phyloP scores from a whole-genome alignment of 2,113 vertebrate genomes.

The Brachirus orientalis region DNA sequence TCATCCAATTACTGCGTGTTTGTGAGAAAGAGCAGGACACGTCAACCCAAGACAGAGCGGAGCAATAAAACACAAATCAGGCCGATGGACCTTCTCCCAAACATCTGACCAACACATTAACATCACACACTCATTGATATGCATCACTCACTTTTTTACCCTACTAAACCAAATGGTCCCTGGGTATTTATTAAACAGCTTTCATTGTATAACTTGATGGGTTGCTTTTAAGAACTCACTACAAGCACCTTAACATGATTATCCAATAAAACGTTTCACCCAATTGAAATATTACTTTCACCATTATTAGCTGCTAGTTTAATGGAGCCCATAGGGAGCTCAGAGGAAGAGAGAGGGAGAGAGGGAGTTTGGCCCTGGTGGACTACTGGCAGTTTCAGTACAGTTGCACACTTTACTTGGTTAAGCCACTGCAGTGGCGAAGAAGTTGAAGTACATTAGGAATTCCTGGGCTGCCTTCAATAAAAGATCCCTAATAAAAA shows the following conservation, averaged over 20 bases:
- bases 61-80: conserved; percentile 75
- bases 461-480: conserved; percentile 82
- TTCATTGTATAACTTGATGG: conserved; percentile 30
- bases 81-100: conserved; percentile 60
- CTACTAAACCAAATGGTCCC: conserved; percentile 32
- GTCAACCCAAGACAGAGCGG: conserved; percentile 70
- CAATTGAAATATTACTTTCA: conserved; percentile 70
- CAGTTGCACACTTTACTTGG: conserved; percentile 69
- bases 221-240: conserved; percentile 42
- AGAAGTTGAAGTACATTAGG: conserved; percentile 75
- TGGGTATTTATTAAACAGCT: conserved; percentile 23
- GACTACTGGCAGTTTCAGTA: conserved; percentile 40
- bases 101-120: conserved; percentile 79
- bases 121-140: conserved; percentile 49
- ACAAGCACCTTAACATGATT: conserved; percentile 52
- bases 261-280: conserved; percentile 67
- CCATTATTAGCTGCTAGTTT: conserved; percentile 74
- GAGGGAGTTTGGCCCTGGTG: conserved; percentile 30
- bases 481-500: conserved; percentile 81
- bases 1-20: conserved; percentile 83
- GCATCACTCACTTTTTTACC: conserved; percentile 27
- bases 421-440: conserved; percentile 79
- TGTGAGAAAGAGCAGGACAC: conserved; percentile 84
- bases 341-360: conserved; percentile 7
- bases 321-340: conserved; percentile 64